phyloP scores from a whole-genome alignment of 2,888 invertebrate genomes.

The Homarus gammarus region DNA sequence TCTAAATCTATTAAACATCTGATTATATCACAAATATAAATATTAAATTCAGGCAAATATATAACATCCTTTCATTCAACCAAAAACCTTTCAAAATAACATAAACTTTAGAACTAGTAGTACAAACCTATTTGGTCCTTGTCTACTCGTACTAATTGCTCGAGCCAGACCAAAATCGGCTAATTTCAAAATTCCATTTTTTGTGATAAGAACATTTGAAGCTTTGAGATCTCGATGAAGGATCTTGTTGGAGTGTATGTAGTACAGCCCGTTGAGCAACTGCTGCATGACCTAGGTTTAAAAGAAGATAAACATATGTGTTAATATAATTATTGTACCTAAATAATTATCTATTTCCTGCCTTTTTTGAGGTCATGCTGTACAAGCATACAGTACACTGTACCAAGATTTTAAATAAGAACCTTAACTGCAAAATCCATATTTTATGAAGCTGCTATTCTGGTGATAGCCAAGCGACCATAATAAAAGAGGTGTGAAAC shows the following conservation, averaged over 20 bases:
- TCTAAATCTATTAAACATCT: too few species aligned
- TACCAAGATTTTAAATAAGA: too few species aligned
- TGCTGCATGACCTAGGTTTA: slow-evolving; percentile 88
- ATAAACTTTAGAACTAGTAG: neutral
- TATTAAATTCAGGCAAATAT: neutral
- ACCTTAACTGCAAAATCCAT: too few species aligned
- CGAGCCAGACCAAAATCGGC: slow-evolving; percentile 98
- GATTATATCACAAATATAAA: neutral
- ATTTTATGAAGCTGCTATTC: too few species aligned
- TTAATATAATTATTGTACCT: too few species aligned
- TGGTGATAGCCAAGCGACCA: too few species aligned
- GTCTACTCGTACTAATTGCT: slow-evolving; percentile 87
- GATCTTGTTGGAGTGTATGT: slow-evolving; percentile 97
- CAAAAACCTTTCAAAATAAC: neutral
- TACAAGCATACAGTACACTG: too few species aligned
- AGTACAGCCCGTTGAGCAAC: slow-evolving; percentile 92
- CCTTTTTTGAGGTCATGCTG: too few species aligned
- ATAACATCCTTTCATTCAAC: neutral
- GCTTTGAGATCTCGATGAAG: slow-evolving; percentile 99
- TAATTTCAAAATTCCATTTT: slow-evolving; percentile 94
- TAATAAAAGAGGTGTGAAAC: too few species aligned
- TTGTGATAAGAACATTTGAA: slow-evolving; percentile 97
- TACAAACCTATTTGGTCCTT: slow-evolving; percentile 68
- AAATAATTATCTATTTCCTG: too few species aligned
- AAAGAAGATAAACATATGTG: slow-evolving; percentile 2